These are phyloP conservation scores for Ophion ventricosus DNA, from an alignment of 2,888 invertebrate genomes.

Conservation along the genomic window DNA sequence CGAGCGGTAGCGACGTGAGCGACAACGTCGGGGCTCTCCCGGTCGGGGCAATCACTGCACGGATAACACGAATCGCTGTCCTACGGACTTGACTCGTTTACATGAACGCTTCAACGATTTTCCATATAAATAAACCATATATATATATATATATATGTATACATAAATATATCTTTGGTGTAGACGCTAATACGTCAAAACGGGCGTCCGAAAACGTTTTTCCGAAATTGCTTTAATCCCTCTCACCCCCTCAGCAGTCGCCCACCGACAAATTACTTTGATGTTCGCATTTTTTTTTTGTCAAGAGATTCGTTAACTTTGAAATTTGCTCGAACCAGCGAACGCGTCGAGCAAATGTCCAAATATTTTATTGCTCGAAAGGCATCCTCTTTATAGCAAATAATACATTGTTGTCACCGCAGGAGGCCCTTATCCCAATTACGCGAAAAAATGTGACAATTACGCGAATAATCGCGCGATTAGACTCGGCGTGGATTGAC, in stretches of 20 bases:
- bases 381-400: neutral
- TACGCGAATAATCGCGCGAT: neutral
- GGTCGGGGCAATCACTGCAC: slow-evolving; percentile 73
- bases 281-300: slow-evolving; percentile 15
- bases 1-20: slow-evolving; percentile 63
- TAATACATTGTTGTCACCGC: neutral
- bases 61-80: slow-evolving; percentile 72
- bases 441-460: neutral
- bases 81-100: slow-evolving; percentile 69
- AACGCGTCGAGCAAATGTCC: neutral
- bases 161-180: neutral
- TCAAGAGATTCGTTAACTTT: slow-evolving; percentile 1
- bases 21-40: slow-evolving; percentile 63
- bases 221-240: slow-evolving; percentile 29
- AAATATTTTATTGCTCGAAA: neutral
- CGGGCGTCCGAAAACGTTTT: slow-evolving; percentile 50
- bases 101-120: slow-evolving; percentile 55
- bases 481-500: neutral
- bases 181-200: slow-evolving; percentile 38
- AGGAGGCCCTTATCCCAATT: neutral
- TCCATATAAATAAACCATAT: slow-evolving; percentile 21
- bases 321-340: slow-evolving; percentile 8
- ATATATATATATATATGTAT: neutral
- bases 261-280: slow-evolving; percentile 37
- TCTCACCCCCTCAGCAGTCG: neutral